These are phyloP conservation scores for Yponomeuta evonymella DNA, from an alignment of 2,888 invertebrate genomes.

Conservation along the genomic window DNA sequence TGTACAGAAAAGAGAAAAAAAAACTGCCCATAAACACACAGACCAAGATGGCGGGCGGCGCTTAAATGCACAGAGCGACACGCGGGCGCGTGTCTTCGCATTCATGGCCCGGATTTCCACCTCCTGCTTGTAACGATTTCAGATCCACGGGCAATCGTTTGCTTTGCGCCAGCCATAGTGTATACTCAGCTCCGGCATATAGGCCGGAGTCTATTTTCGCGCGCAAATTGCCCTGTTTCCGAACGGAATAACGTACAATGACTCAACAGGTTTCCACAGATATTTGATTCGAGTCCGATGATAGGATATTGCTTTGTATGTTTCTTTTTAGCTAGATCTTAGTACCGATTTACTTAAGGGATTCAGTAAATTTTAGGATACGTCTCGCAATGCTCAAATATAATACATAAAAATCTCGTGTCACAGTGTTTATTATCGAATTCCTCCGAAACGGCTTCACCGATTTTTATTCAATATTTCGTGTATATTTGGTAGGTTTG, in stretches of 20 bases:
- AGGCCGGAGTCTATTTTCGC: constrained; percentile 5
- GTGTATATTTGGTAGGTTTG: no score
- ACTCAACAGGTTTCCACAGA: constrained; percentile 13
- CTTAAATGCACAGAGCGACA: constrained; percentile 34
- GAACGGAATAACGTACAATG: constrained; percentile 1
- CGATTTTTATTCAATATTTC: no score
- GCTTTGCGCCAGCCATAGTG: constrained; percentile 23
- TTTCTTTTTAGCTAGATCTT: neutral
- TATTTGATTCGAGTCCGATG: neutral
- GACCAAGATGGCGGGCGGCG: constrained; percentile 4
- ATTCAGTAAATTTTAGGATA: no score
- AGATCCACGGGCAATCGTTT: constrained; percentile 61
- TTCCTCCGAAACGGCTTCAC: no score
- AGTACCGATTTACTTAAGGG: no score
- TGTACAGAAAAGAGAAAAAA: neutral
- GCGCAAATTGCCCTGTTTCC: constrained; percentile 10
- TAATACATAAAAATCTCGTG: no score
- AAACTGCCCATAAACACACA: neutral
- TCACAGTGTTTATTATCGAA: no score
- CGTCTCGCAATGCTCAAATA: no score
- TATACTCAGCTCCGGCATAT: constrained; percentile 5
- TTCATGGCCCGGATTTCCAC: constrained; percentile 51
- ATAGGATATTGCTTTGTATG: neutral
- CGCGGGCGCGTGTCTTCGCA: constrained; percentile 62
- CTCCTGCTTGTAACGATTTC: constrained; percentile 39